Evolutionary conservation across 2,888 invertebrate species (phyloP), one percentile per base, ranked within the genome.

Genomic region (Bhutanitis thaidina): DNA sequence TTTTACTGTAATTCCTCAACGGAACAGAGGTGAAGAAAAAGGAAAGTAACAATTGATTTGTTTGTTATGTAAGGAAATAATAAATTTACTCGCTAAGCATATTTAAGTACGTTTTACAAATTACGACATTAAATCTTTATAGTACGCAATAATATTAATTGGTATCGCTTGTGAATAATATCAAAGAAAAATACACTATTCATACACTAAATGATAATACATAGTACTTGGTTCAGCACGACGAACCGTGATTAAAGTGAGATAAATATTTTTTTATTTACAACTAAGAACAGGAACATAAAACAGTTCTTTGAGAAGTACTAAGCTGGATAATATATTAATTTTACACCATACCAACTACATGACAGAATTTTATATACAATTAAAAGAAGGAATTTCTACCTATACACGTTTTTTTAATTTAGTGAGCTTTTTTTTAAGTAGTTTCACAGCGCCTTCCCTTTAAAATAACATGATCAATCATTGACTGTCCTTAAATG

Each of bases 281-380:
- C 84, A 87, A 79, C 84, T 86, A 87, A 81, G 64, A 71, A 75
- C 82, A 88, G 86, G 89, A 89, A 89, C 89, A 87, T 83, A 88
- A 86, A 83, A 84, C 82, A 86, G 86, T 85, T 80, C 80, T 74
- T 86, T 80, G 72, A 77, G 78, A 82, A 80, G 78, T 76, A 61
- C 60, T 65, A 71, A 77, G 74, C 65, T 78, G 79, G 82, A 86
- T 45, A 45, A 50, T 87, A 88, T 88, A 87, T 87, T 88, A 89
- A 80, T 80, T 80, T 80, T 82, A 78, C 69, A 77, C 70, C 71
- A 68, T 76, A 77, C 58, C 71, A 74, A 72, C 73, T 77, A 79
- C 67, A 69, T 69, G 71, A 73, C 69, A 71, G 75, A 67, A 72
- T 58, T 46, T 59, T 86, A 88, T 86, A 73, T 87, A 88, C 86